phyloP scores from a whole-genome alignment of 2,797 vertebrate species.

The Urosaurus nigricauda region DNA sequence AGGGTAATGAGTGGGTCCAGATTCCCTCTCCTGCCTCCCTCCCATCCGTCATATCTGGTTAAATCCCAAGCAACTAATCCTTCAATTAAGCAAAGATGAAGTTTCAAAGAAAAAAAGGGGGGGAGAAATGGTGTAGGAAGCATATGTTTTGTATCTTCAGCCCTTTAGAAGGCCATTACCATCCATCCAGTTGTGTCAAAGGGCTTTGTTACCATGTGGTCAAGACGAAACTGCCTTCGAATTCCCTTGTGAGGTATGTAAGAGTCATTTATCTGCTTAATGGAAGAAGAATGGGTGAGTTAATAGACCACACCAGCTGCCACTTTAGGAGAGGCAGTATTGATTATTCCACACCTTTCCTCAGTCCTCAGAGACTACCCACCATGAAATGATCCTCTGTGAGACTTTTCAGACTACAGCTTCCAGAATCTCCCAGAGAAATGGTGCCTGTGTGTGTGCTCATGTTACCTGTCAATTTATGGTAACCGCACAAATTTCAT shows the following conservation, averaged over 20 bases:
- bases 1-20: conserved; percentile 36
- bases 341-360: background rate
- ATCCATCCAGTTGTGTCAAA: conserved; percentile 51
- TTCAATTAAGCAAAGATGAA: conserved; percentile 32
- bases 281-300: background rate
- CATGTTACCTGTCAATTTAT: too few species aligned
- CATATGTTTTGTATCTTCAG: conserved; percentile 36
- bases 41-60: background rate
- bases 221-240: conserved; percentile 42
- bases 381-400: background rate
- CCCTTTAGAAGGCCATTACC: background rate
- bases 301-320: background rate
- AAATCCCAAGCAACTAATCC: conserved; percentile 48
- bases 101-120: background rate
- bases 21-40: conserved; percentile 11
- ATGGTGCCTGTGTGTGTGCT: too few species aligned
- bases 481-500: too few species aligned
- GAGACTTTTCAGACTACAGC: background rate
- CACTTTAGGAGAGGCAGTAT: rapidly evolving
- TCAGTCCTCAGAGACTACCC: too few species aligned
- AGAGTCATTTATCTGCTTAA: conserved; percentile 36
- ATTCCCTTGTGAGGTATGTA: conserved; percentile 6
- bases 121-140: conserved; percentile 40
- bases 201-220: conserved; percentile 27
- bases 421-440: background rate